A percentile compares a stretch with the other conserved stretches of the same genome.
Conservation (phyloP, 2,797 vertebrate genomes). For the Lagorchestes hirsutus region DNA sequence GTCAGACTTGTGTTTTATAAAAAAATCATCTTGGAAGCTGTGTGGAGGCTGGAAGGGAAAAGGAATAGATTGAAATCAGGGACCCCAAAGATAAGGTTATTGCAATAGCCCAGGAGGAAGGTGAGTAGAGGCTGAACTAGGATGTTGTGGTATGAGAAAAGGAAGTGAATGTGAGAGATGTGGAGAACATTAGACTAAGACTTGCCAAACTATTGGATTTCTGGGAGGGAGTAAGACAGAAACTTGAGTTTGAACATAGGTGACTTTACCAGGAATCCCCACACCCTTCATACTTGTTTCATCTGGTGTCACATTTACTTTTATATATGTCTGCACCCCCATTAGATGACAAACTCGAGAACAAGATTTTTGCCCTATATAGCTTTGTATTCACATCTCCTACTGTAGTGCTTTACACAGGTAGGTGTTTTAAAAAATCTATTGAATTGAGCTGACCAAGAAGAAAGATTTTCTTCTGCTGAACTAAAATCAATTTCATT, state of each 20-base stretch:
- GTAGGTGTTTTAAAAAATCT: neutral
- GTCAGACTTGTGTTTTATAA: neutral
- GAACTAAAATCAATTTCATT: neutral
- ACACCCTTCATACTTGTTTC: neutral
- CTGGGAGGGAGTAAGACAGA: neutral
- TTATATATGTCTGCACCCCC: neutral
- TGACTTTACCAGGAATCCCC: neutral
- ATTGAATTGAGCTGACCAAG: neutral
- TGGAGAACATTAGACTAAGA: neutral
- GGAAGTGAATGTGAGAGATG: neutral
- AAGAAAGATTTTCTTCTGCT: neutral
- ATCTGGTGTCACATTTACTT: neutral
- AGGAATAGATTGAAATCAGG: neutral
- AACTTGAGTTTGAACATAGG: neutral
- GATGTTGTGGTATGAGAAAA: neutral
- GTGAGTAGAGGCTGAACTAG: neutral
- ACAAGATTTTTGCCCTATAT: neutral
- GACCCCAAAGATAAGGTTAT: neutral
- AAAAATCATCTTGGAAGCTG: neutral
- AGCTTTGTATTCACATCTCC: neutral
- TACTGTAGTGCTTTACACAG: neutral
- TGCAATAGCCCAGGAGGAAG: neutral
- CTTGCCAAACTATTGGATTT: neutral
- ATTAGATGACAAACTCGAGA: neutral
- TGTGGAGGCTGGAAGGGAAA: neutral